Evolutionary conservation across 2,888 invertebrate genomes (phyloP), one percentile per base, ranked within the genome.

Genomic region (Drosophila limbata): DNA sequence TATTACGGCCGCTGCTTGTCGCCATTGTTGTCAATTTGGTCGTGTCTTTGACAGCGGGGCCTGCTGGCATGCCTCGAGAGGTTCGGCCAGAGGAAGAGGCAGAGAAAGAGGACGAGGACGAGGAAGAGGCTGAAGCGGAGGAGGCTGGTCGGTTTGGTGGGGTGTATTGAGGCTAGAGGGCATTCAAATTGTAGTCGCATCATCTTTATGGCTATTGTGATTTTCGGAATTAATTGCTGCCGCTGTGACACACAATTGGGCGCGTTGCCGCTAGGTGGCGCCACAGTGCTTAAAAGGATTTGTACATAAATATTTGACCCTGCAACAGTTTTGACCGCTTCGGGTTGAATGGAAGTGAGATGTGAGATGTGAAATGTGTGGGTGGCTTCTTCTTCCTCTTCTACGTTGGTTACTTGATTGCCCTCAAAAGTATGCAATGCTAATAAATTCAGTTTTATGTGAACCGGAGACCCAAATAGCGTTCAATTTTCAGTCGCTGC

Each of bases 131-230:
- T 17, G 17, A 35, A 15, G 47, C 28, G 33, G 15, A 13, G 40
- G 35, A 52, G 39, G 52, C 17, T 42, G 33, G 50, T 19, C 48
- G 8, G 31, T 33, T 50, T 48, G 13, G 31, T 33, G 67, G 42
- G 28, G 57, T 19, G 44, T 35, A 35, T 55, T 48, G 53, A 62
- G 53, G 62, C 37, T 51, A 53, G 39, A 53, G 60, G 57, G 67
- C 81, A 81, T 83, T 87, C 83, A 84, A 87, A 87, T 87, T 87
- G 84, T 84, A 79, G 82, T 79, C 87, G 87, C 83, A 83, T 85
- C 86, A 86, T 85, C 84, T 87, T 87, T 87, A 87, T 89, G 83
- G 87, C 79, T 81, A 84, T 89, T 89, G 79, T 87, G 87, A 89
- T 87, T 89, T 89, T 81, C 57, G 83, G 83, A 87, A 89, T 87